Base-by-base conservation (phyloP, 2,113 vertebrate species). In the Seriola rivoliana region DNA sequence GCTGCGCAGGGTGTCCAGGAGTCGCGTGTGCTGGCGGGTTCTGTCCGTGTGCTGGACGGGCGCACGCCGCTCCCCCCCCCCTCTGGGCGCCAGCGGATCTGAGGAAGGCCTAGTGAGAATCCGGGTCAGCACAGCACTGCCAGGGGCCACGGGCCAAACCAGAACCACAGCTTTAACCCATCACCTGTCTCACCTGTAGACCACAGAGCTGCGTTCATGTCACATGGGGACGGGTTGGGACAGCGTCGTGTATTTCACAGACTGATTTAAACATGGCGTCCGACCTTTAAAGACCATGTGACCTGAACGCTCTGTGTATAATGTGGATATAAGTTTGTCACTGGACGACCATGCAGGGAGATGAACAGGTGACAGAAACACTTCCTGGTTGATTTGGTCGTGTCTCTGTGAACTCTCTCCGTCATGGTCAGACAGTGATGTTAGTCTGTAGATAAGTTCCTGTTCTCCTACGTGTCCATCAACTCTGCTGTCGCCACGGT, bases 31-130 rank as follows among this genome's bases (percentile, higher is more conserved):
- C 88, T 96, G 95, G 95, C 93, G 94, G 50, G 89, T 95, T 78
- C 93, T 96, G 88, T 94, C 95, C 9, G 88, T 94, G 86, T 95
- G 95, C 92, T 96, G 95, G 95, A 92, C 93, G n/a, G 94, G 93
- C n/a, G 92, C 93, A 3, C 93, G 85, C 3, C 89, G 23, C 71
- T 78, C 93, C 16, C 92, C 94, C 4, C 91, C 94, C 16, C 81
- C 92, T 82, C 87, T 96, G 88, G 95, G 91, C 70, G 84, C 93
- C 91, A 92, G 95, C 85, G 95, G 94, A 92, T 96, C 95, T 74
- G 95, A 95, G 89, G 95, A 96, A 81, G 95, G 95, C 91, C 95
- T 96, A 91, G 89, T 95, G 92, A 93, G 91, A 79, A 93, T 94
- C 62, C 94, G 95, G 95, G 95, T 96, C 95, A 95, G 95, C 93